Evolutionary conservation across 2,888 invertebrate genomes (phyloP), one percentile per base, ranked within the genome.

Genomic region (Rhabditoides inermis): DNA sequence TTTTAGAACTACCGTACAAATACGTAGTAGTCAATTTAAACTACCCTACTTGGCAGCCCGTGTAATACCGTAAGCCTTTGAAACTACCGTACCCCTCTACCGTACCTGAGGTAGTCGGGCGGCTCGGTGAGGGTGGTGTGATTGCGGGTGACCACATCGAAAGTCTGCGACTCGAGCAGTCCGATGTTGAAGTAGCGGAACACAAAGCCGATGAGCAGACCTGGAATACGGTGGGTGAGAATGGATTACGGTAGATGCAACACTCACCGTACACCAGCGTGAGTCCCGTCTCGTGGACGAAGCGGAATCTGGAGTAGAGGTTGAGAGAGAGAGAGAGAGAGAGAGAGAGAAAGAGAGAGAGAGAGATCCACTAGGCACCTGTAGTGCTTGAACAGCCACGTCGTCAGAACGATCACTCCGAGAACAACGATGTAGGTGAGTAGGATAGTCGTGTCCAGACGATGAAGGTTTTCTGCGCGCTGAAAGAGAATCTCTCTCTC

Each of bases 361-460:
- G n/a, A n/a, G n/a, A n/a, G n/a, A n/a, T n/a, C n/a, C n/a, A n/a
- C n/a, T n/a, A n/a, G n/a, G n/a, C n/a, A n/a, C n/a, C 94, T 84
- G 70, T 90, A 85, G 80, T 92, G 90, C 81, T 95, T 95, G 80
- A 95, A 95, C 67, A 92, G 84, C 95, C 95, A 98, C 79, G 94
- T 90, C 63, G 94, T 95, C 47, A 95, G 82, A 64, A 95, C 90
- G 54, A 91, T 92, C 59, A 92, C 82, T 65, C 89, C 88, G 60
- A 95, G 81, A 62, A 98, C 83, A 2, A 60, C 53, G 15, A 66
- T 63, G 50, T 62, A 65, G 26, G 69, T 65, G 23, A 72, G 57
- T 7, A 72, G 57, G 28, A 71, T 65, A 26, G 66, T 56, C 7
- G 72, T 68, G 35, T 72, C 72, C 49, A 71, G 47, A 25, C 60